Evolutionary conservation across 2,113 vertebrate genomes (phyloP), one percentile per base, ranked within the genome.

Genomic region (Pavo muticus): DNA sequence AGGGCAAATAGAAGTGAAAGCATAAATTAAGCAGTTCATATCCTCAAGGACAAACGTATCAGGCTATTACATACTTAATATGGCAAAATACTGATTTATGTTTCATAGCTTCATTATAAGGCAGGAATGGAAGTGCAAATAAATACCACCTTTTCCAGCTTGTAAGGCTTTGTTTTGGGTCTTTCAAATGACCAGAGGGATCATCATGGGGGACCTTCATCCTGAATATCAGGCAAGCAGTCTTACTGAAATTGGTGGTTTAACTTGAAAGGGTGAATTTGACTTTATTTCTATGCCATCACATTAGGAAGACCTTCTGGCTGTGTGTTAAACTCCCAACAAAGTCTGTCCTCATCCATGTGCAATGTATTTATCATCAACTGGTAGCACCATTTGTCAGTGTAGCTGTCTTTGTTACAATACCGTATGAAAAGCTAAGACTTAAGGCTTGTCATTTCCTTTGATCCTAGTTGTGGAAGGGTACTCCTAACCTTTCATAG

Each of bases 371-470:
- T 52, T 20, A 30, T 45, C 19, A 37, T 23, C 37, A 61, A n/a
- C 45, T 48, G 39, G 8, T n/a, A 61, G 15, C 42, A 40, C 52
- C 18, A 8, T 45, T 59, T 79, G 56, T 63, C 69, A 72, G 3
- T 0, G 0, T 6, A 47, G 8, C 9, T 75, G 14, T n/a, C 40
- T 48, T 18, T 42, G 17, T 57, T 68, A 24, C 9, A 69, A 39
- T 21, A 13, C 0, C 1, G 24, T 77, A 48, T 73, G n/a, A 60
- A 84, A 64, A 68, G 23, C 21, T 30, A 14, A 77, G 25, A 12
- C 3, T 4, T 40, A 52, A 30, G n/a, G 44, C 23, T 63, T 81
- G 42, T 8, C 29, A 17, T 37, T 40, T 63, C 5, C 24, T 63
- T 39, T 76, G 47, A 63, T 11, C 7, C 37, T 52, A 37, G 37